These are phyloP conservation scores for Spea hammondii DNA, from an alignment of 2,797 vertebrate species.

Conservation along the genomic window DNA sequence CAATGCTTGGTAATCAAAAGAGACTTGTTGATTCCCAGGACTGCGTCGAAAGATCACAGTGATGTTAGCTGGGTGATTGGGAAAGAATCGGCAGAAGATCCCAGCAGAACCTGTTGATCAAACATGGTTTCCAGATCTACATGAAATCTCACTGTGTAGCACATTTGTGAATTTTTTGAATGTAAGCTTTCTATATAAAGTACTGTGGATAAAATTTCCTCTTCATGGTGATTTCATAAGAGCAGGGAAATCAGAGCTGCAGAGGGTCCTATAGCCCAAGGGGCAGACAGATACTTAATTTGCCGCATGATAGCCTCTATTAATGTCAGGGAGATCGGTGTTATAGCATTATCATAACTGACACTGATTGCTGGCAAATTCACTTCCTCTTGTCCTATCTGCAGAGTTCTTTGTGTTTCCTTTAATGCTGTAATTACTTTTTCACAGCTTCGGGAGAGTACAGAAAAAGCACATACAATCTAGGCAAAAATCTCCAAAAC, in stretches of 20 bases:
- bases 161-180: too few relatives aligned
- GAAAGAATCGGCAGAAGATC: too few relatives aligned
- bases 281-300: slow-evolving; percentile 49
- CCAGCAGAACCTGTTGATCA: too few relatives aligned
- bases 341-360: slow-evolving; percentile 52
- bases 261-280: slow-evolving; percentile 21
- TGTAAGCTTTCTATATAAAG: too few relatives aligned
- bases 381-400: slow-evolving; percentile 33
- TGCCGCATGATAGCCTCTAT: slow-evolving; percentile 55
- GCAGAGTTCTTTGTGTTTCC: slow-evolving; percentile 32
- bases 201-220: too few relatives aligned
- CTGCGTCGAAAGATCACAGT: background rate
- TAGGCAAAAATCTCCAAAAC: background rate
- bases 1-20: slow-evolving; percentile 13
- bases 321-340: slow-evolving; percentile 56
- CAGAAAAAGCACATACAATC: background rate
- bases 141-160: too few relatives aligned
- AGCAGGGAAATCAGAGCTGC: too few relatives aligned
- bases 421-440: slow-evolving; percentile 43
- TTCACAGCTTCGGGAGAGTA: slow-evolving; percentile 10
- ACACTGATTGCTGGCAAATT: slow-evolving; percentile 49
- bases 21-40: background rate
- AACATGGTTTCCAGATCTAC: too few relatives aligned
- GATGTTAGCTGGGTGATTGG: background rate
- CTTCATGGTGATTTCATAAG: too few relatives aligned